Evolutionary conservation across 2,888 invertebrate genomes (phyloP).

Genomic region (Philonicus albiceps): DNA sequence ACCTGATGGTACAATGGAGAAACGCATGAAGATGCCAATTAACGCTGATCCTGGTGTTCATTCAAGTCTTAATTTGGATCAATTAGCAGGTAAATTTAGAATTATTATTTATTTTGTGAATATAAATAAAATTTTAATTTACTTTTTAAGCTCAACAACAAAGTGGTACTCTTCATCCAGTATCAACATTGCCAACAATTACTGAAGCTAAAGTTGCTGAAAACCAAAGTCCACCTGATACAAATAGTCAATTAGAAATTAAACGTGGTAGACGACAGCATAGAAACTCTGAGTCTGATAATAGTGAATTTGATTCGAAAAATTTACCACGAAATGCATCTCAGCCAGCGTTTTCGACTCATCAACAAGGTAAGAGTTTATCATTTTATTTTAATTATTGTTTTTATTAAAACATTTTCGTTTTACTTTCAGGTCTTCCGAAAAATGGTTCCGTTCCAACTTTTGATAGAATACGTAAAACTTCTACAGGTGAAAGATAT

Average conservation of each 20-base stretch:
- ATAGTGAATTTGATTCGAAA: constrained; percentile 54
- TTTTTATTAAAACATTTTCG: background rate
- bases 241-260: constrained; percentile 50
- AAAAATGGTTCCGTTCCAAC: constrained; percentile 92
- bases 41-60: constrained; percentile 95
- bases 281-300: constrained; percentile 60
- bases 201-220: constrained; percentile 81
- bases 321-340: constrained; percentile 84
- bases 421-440: constrained; percentile 64
- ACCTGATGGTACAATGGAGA: constrained; percentile 91
- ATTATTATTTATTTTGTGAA: background rate
- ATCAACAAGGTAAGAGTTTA: constrained; percentile 67
- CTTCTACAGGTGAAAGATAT: constrained; percentile 82
- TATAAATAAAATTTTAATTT: background rate
- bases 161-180: constrained; percentile 81
- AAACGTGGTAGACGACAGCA: constrained; percentile 55
- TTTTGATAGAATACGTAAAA: constrained; percentile 85
- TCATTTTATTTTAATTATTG: background rate
- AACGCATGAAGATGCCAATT: constrained; percentile 86
- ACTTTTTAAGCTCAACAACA: constrained; percentile 59
- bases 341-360: constrained; percentile 83
- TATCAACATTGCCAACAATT: constrained; percentile 88
- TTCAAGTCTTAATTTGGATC: constrained; percentile 88
- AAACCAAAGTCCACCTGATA: constrained; percentile 50
- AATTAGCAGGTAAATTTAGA: constrained; percentile 67